phyloP scores from a whole-genome alignment of 2,113 vertebrate species.

The Gorsachius goisagi region DNA sequence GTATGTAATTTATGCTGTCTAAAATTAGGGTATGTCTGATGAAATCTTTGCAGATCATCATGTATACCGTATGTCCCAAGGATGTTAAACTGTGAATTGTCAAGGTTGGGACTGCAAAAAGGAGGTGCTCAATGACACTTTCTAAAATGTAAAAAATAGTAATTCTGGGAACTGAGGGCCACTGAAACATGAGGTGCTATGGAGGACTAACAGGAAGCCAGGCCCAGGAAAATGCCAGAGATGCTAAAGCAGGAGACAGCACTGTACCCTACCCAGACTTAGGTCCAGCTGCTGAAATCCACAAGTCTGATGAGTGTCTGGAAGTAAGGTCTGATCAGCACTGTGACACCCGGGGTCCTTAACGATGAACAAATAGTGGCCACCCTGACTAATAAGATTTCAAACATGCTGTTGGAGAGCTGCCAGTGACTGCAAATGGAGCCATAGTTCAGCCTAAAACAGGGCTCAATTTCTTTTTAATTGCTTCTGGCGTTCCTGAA shows the following conservation, averaged over 20 bases:
- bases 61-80: neutral
- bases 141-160: neutral
- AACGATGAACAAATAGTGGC: neutral
- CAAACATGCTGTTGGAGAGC: neutral
- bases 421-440: constrained; percentile 28
- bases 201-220: neutral
- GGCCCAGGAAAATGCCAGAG: neutral
- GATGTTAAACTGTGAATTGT: neutral
- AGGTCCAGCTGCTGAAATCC: neutral
- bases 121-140: neutral
- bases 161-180: neutral
- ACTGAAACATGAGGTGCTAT: neutral
- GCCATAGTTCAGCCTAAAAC: constrained; percentile 5
- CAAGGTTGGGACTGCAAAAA: neutral
- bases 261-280: neutral
- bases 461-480: constrained; percentile 38
- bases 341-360: neutral
- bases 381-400: neutral
- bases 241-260: neutral
- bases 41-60: neutral
- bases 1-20: neutral
- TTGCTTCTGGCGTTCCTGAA: constrained; percentile 47
- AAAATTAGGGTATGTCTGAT: neutral
- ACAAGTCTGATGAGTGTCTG: neutral
- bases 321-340: neutral